These are phyloP conservation scores for Magallana ariakensis DNA, from an alignment of 1,140 invertebrate species.

Conservation along the genomic window DNA sequence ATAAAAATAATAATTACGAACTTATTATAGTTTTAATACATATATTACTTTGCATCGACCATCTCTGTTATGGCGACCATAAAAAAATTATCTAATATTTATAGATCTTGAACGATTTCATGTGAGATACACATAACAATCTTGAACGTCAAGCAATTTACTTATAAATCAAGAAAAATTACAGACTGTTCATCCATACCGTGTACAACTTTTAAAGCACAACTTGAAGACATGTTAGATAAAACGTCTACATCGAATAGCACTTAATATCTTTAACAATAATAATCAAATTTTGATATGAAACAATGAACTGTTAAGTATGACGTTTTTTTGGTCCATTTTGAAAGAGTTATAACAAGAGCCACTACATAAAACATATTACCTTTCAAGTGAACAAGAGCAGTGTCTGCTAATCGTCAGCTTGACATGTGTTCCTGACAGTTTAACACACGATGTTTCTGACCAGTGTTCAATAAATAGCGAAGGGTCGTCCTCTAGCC, in stretches of 20 bases:
- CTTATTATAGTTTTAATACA: no score
- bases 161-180: no score
- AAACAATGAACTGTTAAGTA: not conserved
- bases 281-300: not conserved
- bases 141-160: no score
- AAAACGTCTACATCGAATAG: not conserved
- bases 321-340: not conserved
- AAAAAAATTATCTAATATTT: no score
- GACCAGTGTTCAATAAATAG: conserved; percentile 5
- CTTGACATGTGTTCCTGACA: not conserved
- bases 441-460: not conserved
- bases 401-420: not conserved
- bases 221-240: not conserved
- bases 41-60: no score
- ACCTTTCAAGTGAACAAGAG: not conserved
- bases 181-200: no score
- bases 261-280: not conserved
- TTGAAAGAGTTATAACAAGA: not conserved
- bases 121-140: no score
- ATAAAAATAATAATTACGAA: no score
- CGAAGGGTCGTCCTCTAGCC: not conserved
- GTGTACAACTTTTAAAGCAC: no score
- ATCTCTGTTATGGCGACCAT: no score
- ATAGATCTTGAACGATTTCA: no score
- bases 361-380: not conserved